Evolutionary conservation across 2,113 vertebrate species (phyloP).

Genomic region (Amphiprion percula): DNA sequence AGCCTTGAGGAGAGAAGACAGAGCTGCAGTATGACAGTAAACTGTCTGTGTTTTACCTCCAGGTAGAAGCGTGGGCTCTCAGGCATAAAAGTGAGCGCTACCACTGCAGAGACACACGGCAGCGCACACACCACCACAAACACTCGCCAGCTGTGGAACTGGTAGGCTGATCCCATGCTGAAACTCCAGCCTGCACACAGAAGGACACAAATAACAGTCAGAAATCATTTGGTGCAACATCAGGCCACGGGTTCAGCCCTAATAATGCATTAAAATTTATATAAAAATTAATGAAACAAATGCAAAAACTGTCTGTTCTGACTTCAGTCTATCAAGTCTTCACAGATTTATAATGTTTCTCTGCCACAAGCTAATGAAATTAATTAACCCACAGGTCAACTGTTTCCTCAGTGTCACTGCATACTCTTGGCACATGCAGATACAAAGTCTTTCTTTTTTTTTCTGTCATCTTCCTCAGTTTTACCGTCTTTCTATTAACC

Average conservation of each 20-base stretch:
- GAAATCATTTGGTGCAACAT: background rate
- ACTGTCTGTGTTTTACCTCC: slow-evolving; percentile 73
- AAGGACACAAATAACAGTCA: slow-evolving; percentile 9
- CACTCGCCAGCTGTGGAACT: slow-evolving; percentile 99
- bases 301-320: background rate
- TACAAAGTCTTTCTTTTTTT: background rate
- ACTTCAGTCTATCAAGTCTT: background rate
- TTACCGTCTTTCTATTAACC: background rate
- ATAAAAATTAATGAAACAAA: background rate
- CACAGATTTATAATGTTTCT: background rate
- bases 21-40: background rate
- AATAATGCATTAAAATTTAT: too few relatives aligned
- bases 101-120: slow-evolving; percentile 94
- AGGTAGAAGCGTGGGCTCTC: slow-evolving; percentile 96
- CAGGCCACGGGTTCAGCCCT: background rate
- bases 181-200: slow-evolving; percentile 94
- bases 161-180: slow-evolving; percentile 99
- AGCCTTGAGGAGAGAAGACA: slow-evolving; percentile 5
- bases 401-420: background rate
- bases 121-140: slow-evolving; percentile 97
- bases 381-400: slow-evolving; percentile 18
- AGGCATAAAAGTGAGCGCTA: slow-evolving; percentile 98
- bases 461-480: background rate
- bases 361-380: background rate
- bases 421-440: background rate